Base-by-base conservation (phyloP, 2,113 vertebrate species). In the Morone chrysops region DNA sequence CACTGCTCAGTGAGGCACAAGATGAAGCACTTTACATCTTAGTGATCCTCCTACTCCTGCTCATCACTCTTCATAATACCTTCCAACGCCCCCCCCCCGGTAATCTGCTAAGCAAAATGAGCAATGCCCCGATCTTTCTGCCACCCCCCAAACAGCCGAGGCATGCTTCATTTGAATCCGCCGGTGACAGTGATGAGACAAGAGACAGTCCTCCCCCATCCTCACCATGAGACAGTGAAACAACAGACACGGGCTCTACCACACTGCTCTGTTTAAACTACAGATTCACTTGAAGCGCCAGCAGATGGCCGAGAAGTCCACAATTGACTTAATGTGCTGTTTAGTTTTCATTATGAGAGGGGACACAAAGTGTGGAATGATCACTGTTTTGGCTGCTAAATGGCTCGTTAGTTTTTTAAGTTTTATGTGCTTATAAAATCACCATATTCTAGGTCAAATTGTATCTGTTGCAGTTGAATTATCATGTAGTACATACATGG, bases 61-160 rank as follows among this genome's bases (percentile, higher is more conserved):
- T 93, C 92, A 89, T 94, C 90, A 89, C 74, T 94, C 91, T 93
- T 91, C 83, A 92, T 89, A 85, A 85, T 72, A 75, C 83, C 85
- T 81, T 78, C 83, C 41, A 73, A 74, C 63, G n/a, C 66, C 66
- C 66, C 59, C 72, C 75, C n/a, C 22, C n/a, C 51, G 5, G 31
- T 90, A 91, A 92, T 92, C 90, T 90, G 84, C 81, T 89, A 87
- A 82, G 80, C 85, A 90, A 90, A 88, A 91, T 89, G 84, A 91
- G 90, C 86, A 86, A 81, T 83, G 70, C 71, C 74, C 68, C 18
- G 11, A 82, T 81, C 73, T 86, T 67, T 76, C 61, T 73, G 54
- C 70, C 68, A 60, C 73, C 22, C 69, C 86, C 68, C 76, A 60
- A 80, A 80, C 87, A 83, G 62, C 69, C 66, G 87, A 80, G 79